Conservation (phyloP, 2,797 vertebrate species). For the Etheostoma perlongum region DNA sequence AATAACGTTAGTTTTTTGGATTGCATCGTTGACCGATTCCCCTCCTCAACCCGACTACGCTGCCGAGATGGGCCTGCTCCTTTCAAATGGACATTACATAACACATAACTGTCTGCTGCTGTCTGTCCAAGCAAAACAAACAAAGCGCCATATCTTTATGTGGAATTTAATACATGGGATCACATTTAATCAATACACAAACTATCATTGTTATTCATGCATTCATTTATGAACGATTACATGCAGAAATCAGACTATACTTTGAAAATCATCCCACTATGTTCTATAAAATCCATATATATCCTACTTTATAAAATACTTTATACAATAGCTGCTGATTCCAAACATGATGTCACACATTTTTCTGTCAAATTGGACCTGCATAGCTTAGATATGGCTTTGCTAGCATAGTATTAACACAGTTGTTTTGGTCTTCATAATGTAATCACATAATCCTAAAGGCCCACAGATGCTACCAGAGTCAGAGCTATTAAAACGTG, state of each 20-base stretch:
- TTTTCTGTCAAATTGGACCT: not conserved
- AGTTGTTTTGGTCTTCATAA: not conserved
- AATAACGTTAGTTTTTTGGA: rapidly evolving
- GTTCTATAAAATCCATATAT: slow-evolving; percentile 5
- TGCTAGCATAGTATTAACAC: not conserved
- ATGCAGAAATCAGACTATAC: not conserved
- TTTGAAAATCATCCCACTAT: too few relatives aligned
- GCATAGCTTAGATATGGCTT: not conserved
- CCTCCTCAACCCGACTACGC: not conserved
- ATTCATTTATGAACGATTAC: not conserved
- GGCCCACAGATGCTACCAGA: not conserved
- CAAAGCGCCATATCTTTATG: slow-evolving; percentile 42
- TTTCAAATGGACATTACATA: slow-evolving; percentile 70
- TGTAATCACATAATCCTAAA: too few relatives aligned
- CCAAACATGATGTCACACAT: not conserved
- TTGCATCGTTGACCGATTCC: rapidly evolving
- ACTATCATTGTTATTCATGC: rapidly evolving
- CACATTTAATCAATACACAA: not conserved
- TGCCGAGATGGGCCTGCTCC: slow-evolving; percentile 34
- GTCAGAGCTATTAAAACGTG: not conserved
- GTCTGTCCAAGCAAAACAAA: slow-evolving; percentile 62
- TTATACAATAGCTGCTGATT: not conserved
- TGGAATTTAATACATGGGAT: too few relatives aligned
- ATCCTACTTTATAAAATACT: not conserved
- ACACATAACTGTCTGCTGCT: slow-evolving; percentile 55